Base-by-base conservation (phyloP, 2,797 vertebrate genomes). In the Coregonus ussuriensis region DNA sequence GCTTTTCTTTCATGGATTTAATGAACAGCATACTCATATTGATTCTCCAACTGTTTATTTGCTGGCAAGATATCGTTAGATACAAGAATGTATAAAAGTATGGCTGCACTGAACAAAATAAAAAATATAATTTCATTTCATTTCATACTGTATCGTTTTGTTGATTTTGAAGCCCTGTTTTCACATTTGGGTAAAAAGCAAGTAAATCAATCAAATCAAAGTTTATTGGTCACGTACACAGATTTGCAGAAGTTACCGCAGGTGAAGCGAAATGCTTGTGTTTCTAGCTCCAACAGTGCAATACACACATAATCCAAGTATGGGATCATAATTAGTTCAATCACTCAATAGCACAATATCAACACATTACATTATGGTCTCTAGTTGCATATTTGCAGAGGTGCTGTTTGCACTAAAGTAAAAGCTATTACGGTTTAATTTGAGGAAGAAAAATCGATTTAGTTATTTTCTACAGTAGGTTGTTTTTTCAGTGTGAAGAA, bases 401-500 rank as follows among this genome's bases (percentile, higher is more conserved):
- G 75, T 79, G 41, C 9, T 81, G 78, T 89, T 90, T 91, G 82
- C 85, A 82, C 84, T 85, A 82, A 88, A 90, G 85, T 84, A 87
- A 90, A 90, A 90, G 85, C 82, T 85, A 90, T 92, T 91, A 91
- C 84, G 83, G 83, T 87, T 91, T 88, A 79, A 86, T 89, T 84
- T 69, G 74, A 87, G 83, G 83, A 81, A 77, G 75, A 70, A 81
- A 88, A 89, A 89, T 89, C 86, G 81, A 89, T 93, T 91, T 88
- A 84, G 79, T 84, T 87, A 47, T 85, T 91, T 91, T 92, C 90
- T 91, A 83, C 89, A 92, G 80, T 89, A 86, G 87, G 80, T 91
- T 86, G 87, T 86, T 84, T 79, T 88, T 78, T 56, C 73, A 81
- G 65, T 82, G 73, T 68, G 74, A 85, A 80, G 76, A 79, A 75